Percentiles rank a stretch among this genome's conserved stretches.
phyloP scores from a whole-genome alignment of 1,140 invertebrate genomes.

The Neotoxoptera formosana region DNA sequence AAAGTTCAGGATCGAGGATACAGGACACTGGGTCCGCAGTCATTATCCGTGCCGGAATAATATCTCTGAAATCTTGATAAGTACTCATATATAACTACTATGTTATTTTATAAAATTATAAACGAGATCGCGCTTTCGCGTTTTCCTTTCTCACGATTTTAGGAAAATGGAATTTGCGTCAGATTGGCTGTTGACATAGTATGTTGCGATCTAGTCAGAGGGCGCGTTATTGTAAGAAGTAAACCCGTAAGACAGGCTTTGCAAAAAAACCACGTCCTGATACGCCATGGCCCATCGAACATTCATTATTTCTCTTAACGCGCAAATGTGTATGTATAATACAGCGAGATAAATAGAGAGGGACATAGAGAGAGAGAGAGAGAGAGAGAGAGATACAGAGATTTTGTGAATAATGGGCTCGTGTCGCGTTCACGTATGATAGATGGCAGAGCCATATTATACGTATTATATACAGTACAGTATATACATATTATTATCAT shows the following conservation, averaged over 20 bases:
- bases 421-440: conserved; percentile 29
- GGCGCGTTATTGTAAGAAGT: neutral
- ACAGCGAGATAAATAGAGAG: neutral
- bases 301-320: neutral
- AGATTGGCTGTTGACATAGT: neutral
- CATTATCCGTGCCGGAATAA: neutral
- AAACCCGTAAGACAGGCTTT: neutral
- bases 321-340: neutral
- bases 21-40: neutral
- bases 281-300: neutral
- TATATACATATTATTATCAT: neutral
- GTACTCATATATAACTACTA: neutral
- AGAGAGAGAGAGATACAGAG: neutral
- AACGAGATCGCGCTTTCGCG: fast-evolving
- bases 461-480: neutral
- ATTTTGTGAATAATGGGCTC: conserved; percentile 16
- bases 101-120: neutral
- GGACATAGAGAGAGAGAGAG: neutral
- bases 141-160: neutral
- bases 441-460: conserved; percentile 10
- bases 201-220: neutral
- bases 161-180: neutral
- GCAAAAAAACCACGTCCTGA: neutral
- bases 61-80: neutral
- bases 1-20: neutral